Evolutionary conservation across 2,797 vertebrate species (phyloP).

Genomic region (Gymnocypris eckloni): DNA sequence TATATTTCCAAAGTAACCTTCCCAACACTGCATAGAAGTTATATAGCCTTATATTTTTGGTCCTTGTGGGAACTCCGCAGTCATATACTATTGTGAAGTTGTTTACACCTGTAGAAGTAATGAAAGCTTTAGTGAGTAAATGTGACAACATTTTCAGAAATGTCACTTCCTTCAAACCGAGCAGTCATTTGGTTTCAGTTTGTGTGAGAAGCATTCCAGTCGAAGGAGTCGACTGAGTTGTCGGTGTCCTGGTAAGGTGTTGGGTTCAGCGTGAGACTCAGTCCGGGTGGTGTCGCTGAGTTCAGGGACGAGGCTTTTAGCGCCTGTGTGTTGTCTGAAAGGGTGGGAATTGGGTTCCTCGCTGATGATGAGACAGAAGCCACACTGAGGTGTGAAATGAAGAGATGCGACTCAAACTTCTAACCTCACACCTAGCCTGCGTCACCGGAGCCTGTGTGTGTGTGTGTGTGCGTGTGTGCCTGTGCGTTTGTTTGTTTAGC

Average conservation of each 20-base stretch:
- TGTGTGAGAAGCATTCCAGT: too few relatives aligned
- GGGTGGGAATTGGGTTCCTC: slow-evolving; percentile 63
- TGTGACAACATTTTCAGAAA: background rate
- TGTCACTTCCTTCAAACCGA: background rate
- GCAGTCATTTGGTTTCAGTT: background rate
- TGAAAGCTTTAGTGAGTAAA: background rate
- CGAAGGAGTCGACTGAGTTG: background rate
- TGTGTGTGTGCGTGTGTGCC: slow-evolving; percentile 35
- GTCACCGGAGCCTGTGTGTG: background rate
- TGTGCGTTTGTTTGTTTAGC: background rate
- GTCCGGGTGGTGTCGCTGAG: slow-evolving; percentile 68
- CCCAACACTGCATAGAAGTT: background rate
- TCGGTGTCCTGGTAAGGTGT: slow-evolving; percentile 3
- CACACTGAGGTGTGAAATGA: slow-evolving; percentile 69
- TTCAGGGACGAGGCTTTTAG: slow-evolving; percentile 79
- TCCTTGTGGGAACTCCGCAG: too few relatives aligned
- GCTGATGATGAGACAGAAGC: slow-evolving; percentile 57
- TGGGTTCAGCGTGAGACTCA: background rate
- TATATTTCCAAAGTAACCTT: too few relatives aligned
- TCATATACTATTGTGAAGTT: background rate
- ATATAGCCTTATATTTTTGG: background rate
- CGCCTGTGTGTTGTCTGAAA: slow-evolving; percentile 68
- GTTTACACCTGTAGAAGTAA: background rate
- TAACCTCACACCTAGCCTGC: slow-evolving; percentile 42
- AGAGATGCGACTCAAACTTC: slow-evolving; percentile 63